Evolutionary conservation across 2,797 vertebrate species (phyloP).

Genomic region (Fistularia commersonii): DNA sequence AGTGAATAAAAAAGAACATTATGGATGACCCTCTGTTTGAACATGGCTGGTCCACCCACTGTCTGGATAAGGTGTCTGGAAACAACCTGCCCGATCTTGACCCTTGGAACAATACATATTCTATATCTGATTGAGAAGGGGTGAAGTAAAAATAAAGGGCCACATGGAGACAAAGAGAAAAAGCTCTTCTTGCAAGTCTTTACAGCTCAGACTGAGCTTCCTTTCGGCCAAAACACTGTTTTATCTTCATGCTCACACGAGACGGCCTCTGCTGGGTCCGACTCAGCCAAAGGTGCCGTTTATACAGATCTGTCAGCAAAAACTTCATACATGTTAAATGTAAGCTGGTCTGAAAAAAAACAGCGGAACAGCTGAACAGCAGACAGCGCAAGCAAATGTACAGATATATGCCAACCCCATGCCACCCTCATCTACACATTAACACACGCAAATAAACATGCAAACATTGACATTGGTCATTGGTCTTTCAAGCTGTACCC

Average conservation of each 20-base stretch:
- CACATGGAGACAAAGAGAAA: constrained; percentile 8
- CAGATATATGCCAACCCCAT: constrained; percentile 1
- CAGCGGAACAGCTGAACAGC: too few species aligned
- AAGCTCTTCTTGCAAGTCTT: too few species aligned
- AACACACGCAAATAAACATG: neutral
- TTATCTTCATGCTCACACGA: too few species aligned
- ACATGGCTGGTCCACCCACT: constrained; percentile 22
- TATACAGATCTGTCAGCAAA: constrained; percentile 3
- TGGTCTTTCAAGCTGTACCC: constrained; percentile 41
- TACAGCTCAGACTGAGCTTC: too few species aligned
- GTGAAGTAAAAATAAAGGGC: constrained; percentile 13
- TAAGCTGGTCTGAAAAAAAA: constrained; percentile 9
- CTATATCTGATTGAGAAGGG: constrained; percentile 17
- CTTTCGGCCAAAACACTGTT: too few species aligned
- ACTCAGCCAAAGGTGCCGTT: neutral
- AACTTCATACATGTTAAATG: constrained; percentile 4
- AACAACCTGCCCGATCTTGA: constrained; percentile 37
- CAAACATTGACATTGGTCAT: constrained; percentile 25
- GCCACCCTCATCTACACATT: constrained; percentile 4
- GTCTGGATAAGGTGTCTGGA: constrained; percentile 51
- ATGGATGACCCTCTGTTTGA: constrained; percentile 39
- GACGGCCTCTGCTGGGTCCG: too few species aligned
- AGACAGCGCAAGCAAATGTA: constrained; percentile 8
- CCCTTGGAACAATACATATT: constrained; percentile 12
- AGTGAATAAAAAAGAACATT: constrained; percentile 37